These are phyloP conservation scores for Elymnias hypermnestra DNA, from an alignment of 1,140 invertebrate species.

Conservation along the genomic window DNA sequence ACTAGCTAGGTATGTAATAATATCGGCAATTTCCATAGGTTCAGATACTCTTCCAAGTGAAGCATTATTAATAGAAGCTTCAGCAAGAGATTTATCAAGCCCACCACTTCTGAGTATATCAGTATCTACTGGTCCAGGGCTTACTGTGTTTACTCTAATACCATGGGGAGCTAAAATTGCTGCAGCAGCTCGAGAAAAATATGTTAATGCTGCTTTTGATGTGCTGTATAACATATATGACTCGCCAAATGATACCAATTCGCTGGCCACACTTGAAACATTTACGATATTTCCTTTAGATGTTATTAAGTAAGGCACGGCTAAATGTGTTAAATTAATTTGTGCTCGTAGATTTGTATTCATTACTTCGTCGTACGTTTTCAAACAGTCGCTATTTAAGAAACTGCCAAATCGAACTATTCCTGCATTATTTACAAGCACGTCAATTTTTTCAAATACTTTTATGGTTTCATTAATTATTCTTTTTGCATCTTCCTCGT, in stretches of 20 bases:
- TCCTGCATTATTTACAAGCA: conserved; percentile 21
- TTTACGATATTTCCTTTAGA: conserved; percentile 26
- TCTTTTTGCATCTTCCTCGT: conserved; percentile 78
- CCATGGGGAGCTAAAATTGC: conserved; percentile 4
- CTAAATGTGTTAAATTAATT: conserved; percentile 12
- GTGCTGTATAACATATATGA: neutral
- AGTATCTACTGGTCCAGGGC: conserved; percentile 2
- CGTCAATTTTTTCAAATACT: conserved; percentile 69
- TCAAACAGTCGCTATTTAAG: conserved; percentile 1
- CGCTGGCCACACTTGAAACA: conserved; percentile 19
- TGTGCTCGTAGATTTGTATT: conserved; percentile 13
- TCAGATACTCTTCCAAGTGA: conserved; percentile 82
- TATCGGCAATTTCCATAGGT: conserved; percentile 81
- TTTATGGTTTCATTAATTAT: conserved; percentile 77
- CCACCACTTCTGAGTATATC: neutral
- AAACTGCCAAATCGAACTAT: conserved; percentile 2
- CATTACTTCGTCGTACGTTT: conserved; percentile 13
- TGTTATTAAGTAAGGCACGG: conserved; percentile 14
- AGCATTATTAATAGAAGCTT: conserved; percentile 79
- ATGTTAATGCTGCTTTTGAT: conserved; percentile 11
- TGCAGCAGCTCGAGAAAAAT: conserved; percentile 8
- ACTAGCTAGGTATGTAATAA: conserved; percentile 85
- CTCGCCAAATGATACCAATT: neutral
- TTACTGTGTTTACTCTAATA: conserved; percentile 2
- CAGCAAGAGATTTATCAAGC: conserved; percentile 10